Conservation (phyloP, 2,888 invertebrate species). For the Fissipunctia ypsillon region DNA sequence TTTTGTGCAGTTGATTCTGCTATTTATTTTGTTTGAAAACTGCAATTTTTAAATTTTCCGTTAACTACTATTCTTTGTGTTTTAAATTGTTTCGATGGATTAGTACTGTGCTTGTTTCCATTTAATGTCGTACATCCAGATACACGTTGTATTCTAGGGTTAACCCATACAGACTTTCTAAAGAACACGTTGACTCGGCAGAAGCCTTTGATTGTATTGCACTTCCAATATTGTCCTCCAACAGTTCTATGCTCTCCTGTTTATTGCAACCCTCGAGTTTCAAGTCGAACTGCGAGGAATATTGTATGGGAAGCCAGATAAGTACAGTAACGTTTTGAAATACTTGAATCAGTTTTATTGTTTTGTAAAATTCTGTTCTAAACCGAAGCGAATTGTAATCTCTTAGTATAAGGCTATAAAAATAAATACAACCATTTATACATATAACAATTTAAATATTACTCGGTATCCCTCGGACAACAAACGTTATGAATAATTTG, state of each 20-base stretch:
- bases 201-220: conserved; percentile 55
- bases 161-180: conserved; percentile 51
- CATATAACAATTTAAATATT: neutral
- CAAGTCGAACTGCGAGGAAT: neutral
- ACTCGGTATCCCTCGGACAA: neutral
- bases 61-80: too few relatives aligned
- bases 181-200: conserved; percentile 42
- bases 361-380: conserved; percentile 13
- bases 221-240: conserved; percentile 46
- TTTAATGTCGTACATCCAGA: too few relatives aligned
- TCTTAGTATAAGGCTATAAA: conserved; percentile 13
- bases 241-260: neutral
- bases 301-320: neutral
- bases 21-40: too few relatives aligned
- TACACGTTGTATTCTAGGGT: too few relatives aligned
- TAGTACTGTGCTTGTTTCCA: too few relatives aligned
- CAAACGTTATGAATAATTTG: neutral
- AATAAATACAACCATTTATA: neutral
- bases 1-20: too few relatives aligned
- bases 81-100: too few relatives aligned
- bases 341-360: conserved; percentile 15
- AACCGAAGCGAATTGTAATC: neutral
- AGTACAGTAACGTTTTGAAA: conserved; percentile 11
- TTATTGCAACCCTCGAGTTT: conserved; percentile 4
- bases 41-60: too few relatives aligned